A percentile compares a stretch with the other conserved stretches of the same genome.
Evolutionary conservation across 2,888 invertebrate species (phyloP).

Genomic region (Choreutis nemorana): DNA sequence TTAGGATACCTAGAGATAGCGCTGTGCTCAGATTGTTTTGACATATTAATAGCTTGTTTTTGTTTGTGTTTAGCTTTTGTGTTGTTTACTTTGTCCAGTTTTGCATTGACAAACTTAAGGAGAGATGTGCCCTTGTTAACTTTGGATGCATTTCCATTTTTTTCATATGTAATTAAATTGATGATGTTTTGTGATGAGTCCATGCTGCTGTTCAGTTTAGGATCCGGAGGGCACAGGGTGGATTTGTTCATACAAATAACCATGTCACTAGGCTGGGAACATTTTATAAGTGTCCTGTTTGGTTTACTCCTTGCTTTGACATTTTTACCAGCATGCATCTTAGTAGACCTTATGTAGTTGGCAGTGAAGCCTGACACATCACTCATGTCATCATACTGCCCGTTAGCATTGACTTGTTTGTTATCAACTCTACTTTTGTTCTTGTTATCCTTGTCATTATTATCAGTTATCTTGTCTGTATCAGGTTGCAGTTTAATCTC

Average conservation of each 20-base stretch:
- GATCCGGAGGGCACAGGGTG: slow-evolving; percentile 18
- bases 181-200: slow-evolving; percentile 47
- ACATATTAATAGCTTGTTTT: slow-evolving; percentile 15
- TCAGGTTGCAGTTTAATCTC: neutral
- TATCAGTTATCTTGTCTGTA: neutral
- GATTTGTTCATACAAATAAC: slow-evolving; percentile 40
- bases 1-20: slow-evolving; percentile 41
- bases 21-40: slow-evolving; percentile 26
- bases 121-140: slow-evolving; percentile 36
- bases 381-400: slow-evolving; percentile 50
- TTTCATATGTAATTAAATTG: slow-evolving; percentile 34
- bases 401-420: too few relatives aligned
- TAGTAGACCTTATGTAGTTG: slow-evolving; percentile 57
- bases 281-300: slow-evolving; percentile 31
- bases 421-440: slow-evolving; percentile 17
- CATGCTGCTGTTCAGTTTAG: slow-evolving; percentile 34
- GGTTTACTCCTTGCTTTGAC: slow-evolving; percentile 34
- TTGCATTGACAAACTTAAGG: slow-evolving; percentile 37
- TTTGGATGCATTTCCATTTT: slow-evolving; percentile 22
- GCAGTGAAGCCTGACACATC: slow-evolving; percentile 59
- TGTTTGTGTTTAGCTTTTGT: too few relatives aligned
- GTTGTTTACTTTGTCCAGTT: slow-evolving; percentile 16
- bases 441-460: neutral
- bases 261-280: slow-evolving; percentile 24
- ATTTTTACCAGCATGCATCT: slow-evolving; percentile 36